Percentiles rank a stretch among this genome's conserved stretches.
Evolutionary conservation across 2,888 invertebrate genomes (phyloP).

Genomic region (Apodemia duryi): DNA sequence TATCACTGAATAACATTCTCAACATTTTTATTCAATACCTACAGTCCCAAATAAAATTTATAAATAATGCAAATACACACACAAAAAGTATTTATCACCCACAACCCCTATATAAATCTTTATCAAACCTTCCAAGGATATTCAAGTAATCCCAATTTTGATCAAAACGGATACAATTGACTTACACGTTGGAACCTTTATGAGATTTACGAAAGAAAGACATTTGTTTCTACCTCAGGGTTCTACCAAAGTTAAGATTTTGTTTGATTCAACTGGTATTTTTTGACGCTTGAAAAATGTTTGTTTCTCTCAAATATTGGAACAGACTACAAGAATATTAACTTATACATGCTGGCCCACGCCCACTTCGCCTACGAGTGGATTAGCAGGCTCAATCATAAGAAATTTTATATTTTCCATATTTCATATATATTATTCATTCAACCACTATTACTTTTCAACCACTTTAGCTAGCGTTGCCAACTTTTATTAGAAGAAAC

Average conservation of each 20-base stretch:
- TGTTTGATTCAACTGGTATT: background rate
- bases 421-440: too few relatives aligned
- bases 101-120: background rate
- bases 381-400: too few relatives aligned
- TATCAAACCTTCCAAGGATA: slow-evolving; percentile 7
- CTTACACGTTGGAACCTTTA: slow-evolving; percentile 8
- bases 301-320: background rate
- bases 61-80: slow-evolving; percentile 1
- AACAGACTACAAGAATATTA: too few relatives aligned
- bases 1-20: background rate
- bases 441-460: too few relatives aligned
- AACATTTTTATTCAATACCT: background rate
- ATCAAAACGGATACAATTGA: slow-evolving; percentile 1
- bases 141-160: slow-evolving; percentile 2
- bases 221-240: background rate
- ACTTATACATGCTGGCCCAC: too few relatives aligned
- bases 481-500: too few relatives aligned
- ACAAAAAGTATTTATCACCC: slow-evolving; percentile 4
- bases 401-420: too few relatives aligned
- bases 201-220: slow-evolving; percentile 13
- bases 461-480: too few relatives aligned
- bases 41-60: background rate
- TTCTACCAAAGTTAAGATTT: background rate
- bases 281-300: background rate
- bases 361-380: too few relatives aligned